Base-by-base conservation (phyloP, 2,888 invertebrate species). In the Stratiomys singularior region DNA sequence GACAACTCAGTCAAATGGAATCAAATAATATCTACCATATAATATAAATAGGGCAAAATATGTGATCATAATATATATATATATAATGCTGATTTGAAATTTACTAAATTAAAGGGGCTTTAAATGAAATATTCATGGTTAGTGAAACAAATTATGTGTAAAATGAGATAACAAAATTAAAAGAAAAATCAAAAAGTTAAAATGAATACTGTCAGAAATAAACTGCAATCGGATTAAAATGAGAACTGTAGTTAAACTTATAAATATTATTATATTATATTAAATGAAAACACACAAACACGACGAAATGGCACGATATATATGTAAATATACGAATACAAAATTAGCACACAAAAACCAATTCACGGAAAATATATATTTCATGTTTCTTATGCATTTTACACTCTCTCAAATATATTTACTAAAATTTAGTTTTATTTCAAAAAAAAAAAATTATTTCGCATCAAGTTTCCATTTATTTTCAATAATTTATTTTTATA, bases 341-440 rank as follows among this genome's bases (percentile, higher is more conserved):
- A 85, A 84, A 85, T 85, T 84, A 85, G 84, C 85, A 85, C 85
- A 85, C 85, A 85, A 83, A 84, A 84, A 84, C 84, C 84, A 85
- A 84, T 84, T 84, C 84, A 84, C 85, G 84, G 84, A 85, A 84
- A 85, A 84, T 84, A 84, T 84, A 85, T 84, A 84, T 82, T 80
- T 79, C 2, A 21, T 13, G 37, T 37, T 76, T 60, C 76, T 37
- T 60, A 69, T 47, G 44, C 52, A 52, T 52, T 52, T 52, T 52
- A 52, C 52, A 52, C 52, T 52, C 52, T 18, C 15, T 52, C 4
- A 18, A 13, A 52, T 9, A 13, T n/a, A 52, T 9, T n/a, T 52
- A 52, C 52, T 52, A 7, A 56, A 56, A 23, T 60, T 21, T 60
- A 25, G 18, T 60, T 60, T 60, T 21, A 60, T 21, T 7, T 23